These are phyloP conservation scores for Protodeltote pygarga DNA, from an alignment of 2,888 invertebrate species.

Conservation along the genomic window DNA sequence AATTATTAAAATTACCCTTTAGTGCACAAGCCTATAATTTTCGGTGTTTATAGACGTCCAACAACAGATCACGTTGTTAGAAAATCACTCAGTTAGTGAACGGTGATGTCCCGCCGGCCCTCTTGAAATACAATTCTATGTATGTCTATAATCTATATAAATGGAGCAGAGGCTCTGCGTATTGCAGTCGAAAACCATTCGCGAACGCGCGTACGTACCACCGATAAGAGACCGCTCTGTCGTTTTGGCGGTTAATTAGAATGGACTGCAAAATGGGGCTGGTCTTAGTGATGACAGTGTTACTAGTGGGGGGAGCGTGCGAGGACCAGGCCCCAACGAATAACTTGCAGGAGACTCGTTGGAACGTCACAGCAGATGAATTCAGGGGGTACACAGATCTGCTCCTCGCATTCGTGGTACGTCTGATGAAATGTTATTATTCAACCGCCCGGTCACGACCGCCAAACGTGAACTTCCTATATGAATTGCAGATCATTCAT, in stretches of 20 bases:
- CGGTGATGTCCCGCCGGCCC: constrained; percentile 58
- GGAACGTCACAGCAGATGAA: constrained; percentile 48
- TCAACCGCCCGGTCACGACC: constrained; percentile 49
- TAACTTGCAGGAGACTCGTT: constrained; percentile 52
- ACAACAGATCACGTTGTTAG: constrained; percentile 34
- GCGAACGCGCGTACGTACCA: constrained; percentile 72
- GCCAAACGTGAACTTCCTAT: constrained; percentile 50
- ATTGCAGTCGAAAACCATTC: constrained; percentile 79
- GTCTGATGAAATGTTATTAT: constrained; percentile 55
- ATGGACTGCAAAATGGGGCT: constrained; percentile 60
- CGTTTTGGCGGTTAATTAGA: constrained; percentile 52
- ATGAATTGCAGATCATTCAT: constrained; percentile 48
- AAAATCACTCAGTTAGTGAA: constrained; percentile 49
- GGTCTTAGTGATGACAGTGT: constrained; percentile 54
- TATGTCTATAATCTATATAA: constrained; percentile 82
- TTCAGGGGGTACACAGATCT: constrained; percentile 65
- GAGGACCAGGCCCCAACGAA: constrained; percentile 54
- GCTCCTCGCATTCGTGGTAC: constrained; percentile 75
- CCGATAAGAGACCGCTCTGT: constrained; percentile 51
- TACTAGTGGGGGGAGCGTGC: constrained; percentile 54
- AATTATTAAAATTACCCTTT: too few species aligned
- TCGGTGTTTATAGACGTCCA: constrained; percentile 15
- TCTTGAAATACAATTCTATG: constrained; percentile 67
- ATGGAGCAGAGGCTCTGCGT: constrained; percentile 72
- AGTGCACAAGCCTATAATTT: constrained; percentile 22